phyloP scores from a whole-genome alignment of 2,888 invertebrate species.

The Eremobia ochroleuca region DNA sequence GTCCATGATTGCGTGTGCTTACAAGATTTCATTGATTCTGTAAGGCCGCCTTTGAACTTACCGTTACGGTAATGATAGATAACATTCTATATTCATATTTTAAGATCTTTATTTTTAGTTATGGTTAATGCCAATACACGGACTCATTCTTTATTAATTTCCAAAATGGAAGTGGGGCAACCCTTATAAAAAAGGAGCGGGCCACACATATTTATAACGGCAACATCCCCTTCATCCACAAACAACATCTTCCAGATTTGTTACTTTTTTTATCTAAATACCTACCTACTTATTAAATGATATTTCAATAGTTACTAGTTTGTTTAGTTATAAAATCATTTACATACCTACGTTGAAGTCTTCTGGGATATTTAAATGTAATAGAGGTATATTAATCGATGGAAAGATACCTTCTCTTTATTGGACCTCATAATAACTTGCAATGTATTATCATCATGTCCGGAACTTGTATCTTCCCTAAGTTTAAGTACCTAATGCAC shows the following conservation, averaged over 20 bases:
- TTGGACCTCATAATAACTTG: background rate
- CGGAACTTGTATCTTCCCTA: background rate
- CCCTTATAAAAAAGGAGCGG: background rate
- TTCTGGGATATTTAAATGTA: background rate
- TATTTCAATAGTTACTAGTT: background rate
- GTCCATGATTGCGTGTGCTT: conserved; percentile 73
- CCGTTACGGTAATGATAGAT: background rate
- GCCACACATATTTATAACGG: background rate
- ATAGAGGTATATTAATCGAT: background rate
- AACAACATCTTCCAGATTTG: background rate
- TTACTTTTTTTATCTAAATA: background rate
- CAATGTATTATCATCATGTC: background rate
- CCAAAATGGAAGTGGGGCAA: background rate
- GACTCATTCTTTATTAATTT: conserved; percentile 2
- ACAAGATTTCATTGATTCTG: conserved; percentile 79
- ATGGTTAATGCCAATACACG: conserved; percentile 26
- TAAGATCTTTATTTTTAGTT: background rate
- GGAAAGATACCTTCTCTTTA: background rate
- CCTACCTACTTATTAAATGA: conserved; percentile 3
- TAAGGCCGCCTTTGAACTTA: conserved; percentile 75
- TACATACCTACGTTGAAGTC: background rate
- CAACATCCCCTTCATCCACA: background rate
- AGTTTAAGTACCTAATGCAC: background rate
- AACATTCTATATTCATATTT: background rate
- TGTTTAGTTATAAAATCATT: background rate